These are phyloP conservation scores for Ditylenchus dipsaci DNA, from an alignment of 1,140 invertebrate species.

Conservation along the genomic window DNA sequence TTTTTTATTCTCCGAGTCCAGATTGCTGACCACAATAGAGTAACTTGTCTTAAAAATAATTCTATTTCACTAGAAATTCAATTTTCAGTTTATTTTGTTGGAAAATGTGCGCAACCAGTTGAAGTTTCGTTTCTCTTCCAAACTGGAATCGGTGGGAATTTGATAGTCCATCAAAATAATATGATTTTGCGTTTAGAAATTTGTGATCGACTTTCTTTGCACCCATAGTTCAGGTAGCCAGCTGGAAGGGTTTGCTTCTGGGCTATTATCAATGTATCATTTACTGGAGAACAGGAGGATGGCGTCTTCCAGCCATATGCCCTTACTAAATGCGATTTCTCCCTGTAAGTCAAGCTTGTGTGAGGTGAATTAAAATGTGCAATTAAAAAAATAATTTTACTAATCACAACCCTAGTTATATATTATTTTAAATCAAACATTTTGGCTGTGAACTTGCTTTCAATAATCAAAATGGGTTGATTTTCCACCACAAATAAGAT, in stretches of 20 bases:
- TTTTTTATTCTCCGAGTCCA: background rate
- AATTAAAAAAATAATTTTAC: too few relatives aligned
- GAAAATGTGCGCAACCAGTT: background rate
- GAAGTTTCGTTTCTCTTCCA: background rate
- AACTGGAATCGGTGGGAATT: background rate
- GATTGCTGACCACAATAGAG: background rate
- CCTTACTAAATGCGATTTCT: background rate
- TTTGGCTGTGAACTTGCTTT: too few relatives aligned
- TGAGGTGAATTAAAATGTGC: background rate
- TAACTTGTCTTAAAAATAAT: background rate
- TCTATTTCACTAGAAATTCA: background rate
- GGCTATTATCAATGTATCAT: background rate
- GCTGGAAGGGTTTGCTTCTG: background rate
- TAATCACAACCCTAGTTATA: too few relatives aligned
- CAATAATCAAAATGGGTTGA: too few relatives aligned
- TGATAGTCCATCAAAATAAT: background rate
- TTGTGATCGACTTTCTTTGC: background rate
- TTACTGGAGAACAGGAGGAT: background rate
- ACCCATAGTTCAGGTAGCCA: background rate
- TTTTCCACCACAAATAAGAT: too few relatives aligned
- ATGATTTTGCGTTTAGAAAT: background rate
- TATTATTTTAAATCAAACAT: too few relatives aligned
- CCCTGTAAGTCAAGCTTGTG: background rate
- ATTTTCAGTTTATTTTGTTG: background rate
- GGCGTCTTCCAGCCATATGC: background rate